phyloP scores from a whole-genome alignment of 1,140 invertebrate genomes.

The Drosophila auraria region DNA sequence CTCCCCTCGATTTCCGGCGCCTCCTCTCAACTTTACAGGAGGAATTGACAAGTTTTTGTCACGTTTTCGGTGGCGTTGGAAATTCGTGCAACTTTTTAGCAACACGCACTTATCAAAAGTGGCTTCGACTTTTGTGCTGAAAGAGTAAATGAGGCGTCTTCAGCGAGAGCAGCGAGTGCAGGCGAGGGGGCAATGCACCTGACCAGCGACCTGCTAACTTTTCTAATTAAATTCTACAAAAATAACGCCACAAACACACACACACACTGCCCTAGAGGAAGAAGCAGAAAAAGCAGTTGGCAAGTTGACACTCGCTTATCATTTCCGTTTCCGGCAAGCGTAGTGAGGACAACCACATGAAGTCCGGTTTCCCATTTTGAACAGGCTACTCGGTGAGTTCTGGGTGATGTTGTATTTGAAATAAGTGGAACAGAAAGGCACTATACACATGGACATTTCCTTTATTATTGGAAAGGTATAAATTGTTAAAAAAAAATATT shows the following conservation, averaged over 20 bases:
- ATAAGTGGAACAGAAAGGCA: not conserved
- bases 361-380: constrained; percentile 30
- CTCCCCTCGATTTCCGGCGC: constrained; percentile 15
- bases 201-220: constrained; percentile 60
- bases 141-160: constrained; percentile 74
- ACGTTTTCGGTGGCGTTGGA: constrained; percentile 73
- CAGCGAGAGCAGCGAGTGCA: not conserved
- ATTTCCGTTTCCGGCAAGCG: constrained; percentile 72
- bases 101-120: constrained; percentile 77
- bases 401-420: not conserved
- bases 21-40: constrained; percentile 1
- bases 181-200: constrained; percentile 45
- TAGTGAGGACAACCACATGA: constrained; percentile 47
- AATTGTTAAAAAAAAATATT: no score
- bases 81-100: constrained; percentile 70
- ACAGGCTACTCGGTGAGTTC: not conserved
- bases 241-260: constrained; percentile 29
- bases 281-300: constrained; percentile 54
- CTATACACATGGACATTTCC: not conserved
- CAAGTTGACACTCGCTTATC: constrained; percentile 77
- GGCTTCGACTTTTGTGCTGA: constrained; percentile 66
- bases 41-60: constrained; percentile 71
- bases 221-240: constrained; percentile 71
- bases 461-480: no score
- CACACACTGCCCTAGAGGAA: not conserved